Evolutionary conservation across 2,797 vertebrate species (phyloP).

Genomic region (Sebastes steindachneri): DNA sequence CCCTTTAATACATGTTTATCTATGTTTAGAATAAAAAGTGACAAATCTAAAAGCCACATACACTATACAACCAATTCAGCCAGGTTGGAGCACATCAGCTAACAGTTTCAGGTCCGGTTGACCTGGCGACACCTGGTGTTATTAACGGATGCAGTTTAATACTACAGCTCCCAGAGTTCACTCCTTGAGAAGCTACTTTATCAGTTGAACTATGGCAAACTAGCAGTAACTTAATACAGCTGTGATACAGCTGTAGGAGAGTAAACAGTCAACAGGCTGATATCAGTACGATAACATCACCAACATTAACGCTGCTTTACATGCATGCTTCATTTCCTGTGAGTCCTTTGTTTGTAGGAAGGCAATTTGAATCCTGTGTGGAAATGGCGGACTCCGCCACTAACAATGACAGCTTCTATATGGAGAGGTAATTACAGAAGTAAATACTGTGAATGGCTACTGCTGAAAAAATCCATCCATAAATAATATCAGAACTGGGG

Average conservation of each 20-base stretch:
- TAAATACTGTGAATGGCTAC: neutral
- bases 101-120: too few relatives aligned
- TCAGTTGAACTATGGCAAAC: too few relatives aligned
- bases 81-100: too few relatives aligned
- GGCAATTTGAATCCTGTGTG: neutral
- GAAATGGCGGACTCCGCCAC: too few relatives aligned
- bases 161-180: too few relatives aligned
- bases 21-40: neutral
- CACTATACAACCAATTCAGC: too few relatives aligned
- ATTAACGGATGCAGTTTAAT: too few relatives aligned
- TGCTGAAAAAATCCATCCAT: neutral
- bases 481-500: neutral
- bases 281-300: neutral
- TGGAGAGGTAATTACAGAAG: neutral
- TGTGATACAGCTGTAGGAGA: neutral
- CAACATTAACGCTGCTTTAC: neutral
- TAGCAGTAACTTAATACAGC: too few relatives aligned
- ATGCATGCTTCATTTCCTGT: neutral
- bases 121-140: too few relatives aligned
- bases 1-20: too few relatives aligned
- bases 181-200: too few relatives aligned
- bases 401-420: neutral
- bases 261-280: neutral
- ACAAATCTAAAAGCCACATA: neutral
- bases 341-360: neutral